phyloP scores from a whole-genome alignment of 2,888 invertebrate species.

The Drosophila colorata region DNA sequence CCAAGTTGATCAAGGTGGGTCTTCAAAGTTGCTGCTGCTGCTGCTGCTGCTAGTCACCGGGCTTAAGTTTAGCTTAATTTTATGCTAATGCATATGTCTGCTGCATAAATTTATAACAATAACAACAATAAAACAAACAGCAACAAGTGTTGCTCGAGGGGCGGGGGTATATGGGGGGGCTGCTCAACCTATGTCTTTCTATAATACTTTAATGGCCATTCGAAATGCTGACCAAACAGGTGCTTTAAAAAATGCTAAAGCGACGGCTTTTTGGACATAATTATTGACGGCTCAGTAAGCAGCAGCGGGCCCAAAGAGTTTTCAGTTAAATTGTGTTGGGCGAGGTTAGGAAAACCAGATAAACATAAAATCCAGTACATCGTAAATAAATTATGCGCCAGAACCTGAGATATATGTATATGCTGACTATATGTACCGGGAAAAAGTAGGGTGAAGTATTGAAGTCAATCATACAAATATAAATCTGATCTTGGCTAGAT shows the following conservation, averaged over 20 bases:
- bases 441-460: no score
- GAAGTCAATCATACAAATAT: no score
- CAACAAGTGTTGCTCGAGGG: constrained; percentile 4
- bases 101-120: constrained; percentile 77
- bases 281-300: neutral
- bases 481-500: no score
- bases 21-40: constrained; percentile 10
- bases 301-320: neutral
- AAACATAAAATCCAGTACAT: neutral
- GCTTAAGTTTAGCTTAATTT: constrained; percentile 56
- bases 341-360: neutral
- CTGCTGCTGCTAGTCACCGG: constrained; percentile 22
- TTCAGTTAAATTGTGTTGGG: neutral
- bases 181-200: constrained; percentile 2
- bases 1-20: constrained; percentile 24
- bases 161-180: no score
- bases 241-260: constrained; percentile 13
- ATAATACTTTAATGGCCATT: constrained; percentile 39
- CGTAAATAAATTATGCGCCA: neutral
- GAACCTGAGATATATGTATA: no score
- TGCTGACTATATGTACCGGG: no score
- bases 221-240: constrained; percentile 44
- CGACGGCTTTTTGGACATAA: constrained; percentile 11
- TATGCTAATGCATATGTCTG: constrained; percentile 73
- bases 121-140: constrained; percentile 50